Percentiles rank a stretch among this genome's conserved stretches.
Evolutionary conservation across 2,888 invertebrate species (phyloP).

Genomic region (Mythimna impura): DNA sequence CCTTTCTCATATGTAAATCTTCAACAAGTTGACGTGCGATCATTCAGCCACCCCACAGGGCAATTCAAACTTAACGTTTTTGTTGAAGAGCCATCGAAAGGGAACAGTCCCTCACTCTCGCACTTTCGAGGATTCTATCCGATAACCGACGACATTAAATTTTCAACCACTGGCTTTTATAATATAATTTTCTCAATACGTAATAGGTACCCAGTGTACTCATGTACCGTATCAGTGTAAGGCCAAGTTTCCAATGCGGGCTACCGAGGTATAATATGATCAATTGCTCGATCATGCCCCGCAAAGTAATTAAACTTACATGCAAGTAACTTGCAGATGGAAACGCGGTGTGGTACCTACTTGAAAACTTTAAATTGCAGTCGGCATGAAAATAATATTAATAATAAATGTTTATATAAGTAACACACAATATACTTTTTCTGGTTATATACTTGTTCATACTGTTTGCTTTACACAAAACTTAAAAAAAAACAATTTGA

Average conservation of each 20-base stretch:
- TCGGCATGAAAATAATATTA: background rate
- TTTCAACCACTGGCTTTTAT: background rate
- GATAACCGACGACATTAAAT: background rate
- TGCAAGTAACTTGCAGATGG: too few relatives aligned
- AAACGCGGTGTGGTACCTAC: background rate
- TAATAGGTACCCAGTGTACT: background rate
- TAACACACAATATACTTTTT: too few relatives aligned
- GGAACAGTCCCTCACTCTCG: conserved; percentile 60
- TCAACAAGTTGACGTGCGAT: conserved; percentile 25
- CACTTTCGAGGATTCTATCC: conserved; percentile 40
- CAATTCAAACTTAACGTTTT: conserved; percentile 68
- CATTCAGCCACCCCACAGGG: conserved; percentile 23
- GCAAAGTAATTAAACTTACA: too few relatives aligned
- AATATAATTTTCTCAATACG: background rate
- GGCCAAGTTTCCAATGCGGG: too few relatives aligned
- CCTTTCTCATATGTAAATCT: conserved; percentile 26
- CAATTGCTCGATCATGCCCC: too few relatives aligned
- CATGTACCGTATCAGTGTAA: background rate
- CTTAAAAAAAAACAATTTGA: too few relatives aligned
- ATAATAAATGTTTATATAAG: too few relatives aligned
- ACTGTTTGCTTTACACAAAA: too few relatives aligned
- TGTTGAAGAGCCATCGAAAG: conserved; percentile 63
- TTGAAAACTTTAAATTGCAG: conserved; percentile 11
- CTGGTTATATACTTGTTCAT: too few relatives aligned
- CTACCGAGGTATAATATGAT: too few relatives aligned